Percentiles rank a stretch among this genome's conserved stretches.
phyloP scores from a whole-genome alignment of 2,797 vertebrate genomes.

The Clarias laeviceps region DNA sequence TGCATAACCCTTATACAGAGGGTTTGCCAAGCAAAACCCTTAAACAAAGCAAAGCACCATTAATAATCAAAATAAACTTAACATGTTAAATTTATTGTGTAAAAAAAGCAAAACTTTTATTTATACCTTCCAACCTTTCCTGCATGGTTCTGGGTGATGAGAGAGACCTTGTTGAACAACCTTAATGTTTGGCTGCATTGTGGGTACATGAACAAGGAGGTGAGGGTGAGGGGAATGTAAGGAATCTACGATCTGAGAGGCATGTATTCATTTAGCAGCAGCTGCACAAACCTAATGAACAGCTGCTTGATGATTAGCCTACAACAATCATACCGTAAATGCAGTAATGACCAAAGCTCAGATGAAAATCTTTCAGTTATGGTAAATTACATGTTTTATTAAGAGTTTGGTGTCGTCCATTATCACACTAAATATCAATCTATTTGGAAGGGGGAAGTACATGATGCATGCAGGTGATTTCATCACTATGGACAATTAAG shows the following conservation, averaged over 20 bases:
- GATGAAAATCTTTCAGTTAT: not conserved
- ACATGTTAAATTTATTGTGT: not conserved
- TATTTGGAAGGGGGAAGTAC: not conserved
- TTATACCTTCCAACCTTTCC: not conserved
- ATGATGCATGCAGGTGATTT: not conserved
- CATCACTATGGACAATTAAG: not conserved
- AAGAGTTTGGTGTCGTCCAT: not conserved
- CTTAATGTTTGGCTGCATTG: conserved; percentile 7
- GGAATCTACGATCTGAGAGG: conserved; percentile 41
- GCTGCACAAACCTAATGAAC: conserved; percentile 61
- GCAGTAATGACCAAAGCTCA: not conserved
- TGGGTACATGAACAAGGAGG: conserved; percentile 12
- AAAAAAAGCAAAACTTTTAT: not conserved
- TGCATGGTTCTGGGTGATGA: conserved; percentile 1
- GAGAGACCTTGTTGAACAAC: conserved; percentile 9
- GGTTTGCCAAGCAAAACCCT: not conserved
- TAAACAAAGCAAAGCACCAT: not conserved
- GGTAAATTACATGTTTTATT: not conserved
- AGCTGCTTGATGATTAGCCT: conserved; percentile 55
- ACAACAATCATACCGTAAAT: conserved; percentile 26
- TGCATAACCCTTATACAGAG: not conserved
- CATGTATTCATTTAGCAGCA: conserved; percentile 56
- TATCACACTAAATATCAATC: not conserved
- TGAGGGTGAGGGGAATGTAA: conserved; percentile 34
- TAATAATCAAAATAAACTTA: not conserved